Evolutionary conservation across 2,113 vertebrate species (phyloP).

Genomic region (Sebastes fasciatus): DNA sequence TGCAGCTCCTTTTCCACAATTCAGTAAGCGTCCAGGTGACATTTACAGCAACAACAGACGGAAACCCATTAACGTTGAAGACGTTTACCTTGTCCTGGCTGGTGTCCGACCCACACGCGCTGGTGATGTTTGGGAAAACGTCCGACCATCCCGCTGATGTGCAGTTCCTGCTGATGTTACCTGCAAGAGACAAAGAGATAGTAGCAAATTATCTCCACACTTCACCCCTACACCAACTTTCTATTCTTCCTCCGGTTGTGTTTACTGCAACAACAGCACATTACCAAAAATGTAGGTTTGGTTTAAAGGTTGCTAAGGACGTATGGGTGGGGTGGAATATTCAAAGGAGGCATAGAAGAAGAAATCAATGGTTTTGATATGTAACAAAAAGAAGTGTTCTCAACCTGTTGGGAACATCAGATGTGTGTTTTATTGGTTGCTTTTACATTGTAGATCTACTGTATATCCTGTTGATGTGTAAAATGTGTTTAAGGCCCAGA

Average conservation of each 20-base stretch:
- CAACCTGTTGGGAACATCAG: no score
- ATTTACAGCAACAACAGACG: neutral
- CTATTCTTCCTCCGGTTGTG: neutral
- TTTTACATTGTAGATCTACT: no score
- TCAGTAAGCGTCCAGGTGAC: neutral
- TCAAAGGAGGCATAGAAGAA: no score
- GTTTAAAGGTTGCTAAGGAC: no score
- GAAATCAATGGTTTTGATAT: no score
- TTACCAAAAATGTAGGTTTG: no score
- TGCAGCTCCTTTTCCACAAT: neutral
- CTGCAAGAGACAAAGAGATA: constrained; percentile 76
- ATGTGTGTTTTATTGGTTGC: no score
- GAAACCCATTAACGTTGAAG: neutral
- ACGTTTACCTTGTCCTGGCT: constrained; percentile 74
- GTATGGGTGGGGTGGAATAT: no score
- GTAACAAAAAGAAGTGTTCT: no score
- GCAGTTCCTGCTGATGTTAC: constrained; percentile 94
- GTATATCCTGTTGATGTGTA: no score
- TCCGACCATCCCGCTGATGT: constrained; percentile 89
- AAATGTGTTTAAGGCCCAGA: no score
- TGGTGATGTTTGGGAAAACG: constrained; percentile 88
- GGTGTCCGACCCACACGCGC: constrained; percentile 84
- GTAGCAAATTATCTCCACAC: neutral
- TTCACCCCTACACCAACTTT: neutral
- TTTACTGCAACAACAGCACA: no score